phyloP scores from a whole-genome alignment of 1,140 invertebrate species.

The Apis laboriosa region DNA sequence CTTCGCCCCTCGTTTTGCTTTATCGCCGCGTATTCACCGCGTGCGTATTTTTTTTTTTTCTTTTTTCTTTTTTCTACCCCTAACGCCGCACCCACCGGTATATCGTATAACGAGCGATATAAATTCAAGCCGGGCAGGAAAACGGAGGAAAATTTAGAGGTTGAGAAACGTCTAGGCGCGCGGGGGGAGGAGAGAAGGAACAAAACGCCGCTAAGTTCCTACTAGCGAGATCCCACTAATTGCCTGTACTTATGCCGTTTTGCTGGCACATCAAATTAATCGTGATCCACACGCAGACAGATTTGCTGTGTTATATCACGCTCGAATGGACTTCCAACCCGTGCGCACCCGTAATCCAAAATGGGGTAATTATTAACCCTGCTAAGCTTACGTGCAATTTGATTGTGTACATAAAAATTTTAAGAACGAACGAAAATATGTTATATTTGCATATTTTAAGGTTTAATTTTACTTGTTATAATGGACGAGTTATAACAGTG shows the following conservation, averaged over 20 bases:
- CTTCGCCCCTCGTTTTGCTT: neutral
- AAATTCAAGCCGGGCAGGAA: conserved; percentile 34
- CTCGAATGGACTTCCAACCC: no score
- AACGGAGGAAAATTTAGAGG: conserved; percentile 33
- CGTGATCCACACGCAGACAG: neutral
- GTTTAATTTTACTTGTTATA: no score
- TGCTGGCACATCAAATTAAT: conserved; percentile 42
- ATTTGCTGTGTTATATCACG: neutral
- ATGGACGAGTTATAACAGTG: no score
- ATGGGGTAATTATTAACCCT: no score
- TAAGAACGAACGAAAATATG: no score
- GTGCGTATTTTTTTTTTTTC: conserved; percentile 8
- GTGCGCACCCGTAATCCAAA: no score
- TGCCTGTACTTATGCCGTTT: conserved; percentile 35
- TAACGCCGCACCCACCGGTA: neutral
- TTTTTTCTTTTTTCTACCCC: no score
- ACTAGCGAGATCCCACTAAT: conserved; percentile 25
- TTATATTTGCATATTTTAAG: no score
- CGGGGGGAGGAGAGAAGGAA: neutral
- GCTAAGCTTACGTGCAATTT: no score
- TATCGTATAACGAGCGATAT: conserved; percentile 30
- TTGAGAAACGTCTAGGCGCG: neutral
- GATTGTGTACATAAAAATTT: no score
- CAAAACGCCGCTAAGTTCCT: conserved; percentile 19
- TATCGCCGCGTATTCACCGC: conserved; percentile 19